phyloP scores from a whole-genome alignment of 2,888 invertebrate genomes.

The Malachius bipustulatus region DNA sequence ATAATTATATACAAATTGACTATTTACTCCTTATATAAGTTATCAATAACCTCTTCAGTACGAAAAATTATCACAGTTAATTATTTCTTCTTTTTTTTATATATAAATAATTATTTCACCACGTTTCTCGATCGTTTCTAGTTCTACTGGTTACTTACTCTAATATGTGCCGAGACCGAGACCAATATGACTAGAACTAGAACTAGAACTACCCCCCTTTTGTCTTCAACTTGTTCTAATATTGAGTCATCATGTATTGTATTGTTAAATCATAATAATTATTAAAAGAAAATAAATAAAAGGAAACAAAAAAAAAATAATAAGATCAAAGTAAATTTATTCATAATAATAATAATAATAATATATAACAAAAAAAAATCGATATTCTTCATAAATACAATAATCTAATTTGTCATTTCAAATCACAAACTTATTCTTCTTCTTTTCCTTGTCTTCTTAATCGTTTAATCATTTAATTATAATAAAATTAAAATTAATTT shows the following conservation, averaged over 20 bases:
- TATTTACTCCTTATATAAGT: constrained; percentile 27
- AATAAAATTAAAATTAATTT: no score
- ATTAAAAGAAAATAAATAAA: constrained; percentile 19
- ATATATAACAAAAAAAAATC: constrained; percentile 34
- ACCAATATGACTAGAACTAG: no score
- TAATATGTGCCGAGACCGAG: no score
- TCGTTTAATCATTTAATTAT: no score
- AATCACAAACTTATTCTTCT: constrained; percentile 23
- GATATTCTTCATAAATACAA: constrained; percentile 32
- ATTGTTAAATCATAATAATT: not conserved
- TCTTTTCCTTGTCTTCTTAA: not conserved
- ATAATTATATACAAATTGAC: constrained; percentile 32
- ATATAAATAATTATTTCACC: no score
- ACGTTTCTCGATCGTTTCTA: no score
- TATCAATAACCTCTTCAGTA: constrained; percentile 29
- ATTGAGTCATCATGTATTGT: not conserved
- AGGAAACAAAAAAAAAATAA: constrained; percentile 25
- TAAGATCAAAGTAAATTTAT: constrained; percentile 21
- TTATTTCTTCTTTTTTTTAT: constrained; percentile 24
- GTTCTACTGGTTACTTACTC: no score
- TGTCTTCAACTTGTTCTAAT: no score
- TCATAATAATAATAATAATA: constrained; percentile 32
- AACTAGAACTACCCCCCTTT: no score
- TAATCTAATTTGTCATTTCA: constrained; percentile 13
- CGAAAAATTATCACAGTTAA: constrained; percentile 37